Base-by-base conservation (phyloP, 2,797 vertebrate species). In the Atherinosoma microstoma region DNA sequence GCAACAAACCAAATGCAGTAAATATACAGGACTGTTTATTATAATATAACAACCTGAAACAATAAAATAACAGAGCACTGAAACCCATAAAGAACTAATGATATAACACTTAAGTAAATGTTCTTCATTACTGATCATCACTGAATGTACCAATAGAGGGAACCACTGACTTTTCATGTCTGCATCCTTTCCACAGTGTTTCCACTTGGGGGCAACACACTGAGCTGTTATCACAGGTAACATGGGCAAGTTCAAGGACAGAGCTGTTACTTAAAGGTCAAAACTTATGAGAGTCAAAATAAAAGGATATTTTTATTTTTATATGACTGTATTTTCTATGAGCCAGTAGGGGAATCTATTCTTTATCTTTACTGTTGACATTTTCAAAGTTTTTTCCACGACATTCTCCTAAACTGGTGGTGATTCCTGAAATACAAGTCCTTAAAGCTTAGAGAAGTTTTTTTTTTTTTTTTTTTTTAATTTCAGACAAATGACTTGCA, bases 181-280 rank as follows among this genome's bases (percentile, higher is more conserved):
- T 51, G 2, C 1, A 7, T 18, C 57, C 64, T 32, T 78, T 63
- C 1, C 79, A 10, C 18, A 35, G 49, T 54, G 13, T 74, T 32
- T 80, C 88, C 90, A 91, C 82, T 75, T 64, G 91, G 73, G 77
- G 90, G 90, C 89, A 78, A 56, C 83, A 87, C 59, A 86, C 63
- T 83, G 77, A 64, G 60, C 67, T 73, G 11, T 24, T 0, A 11
- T 0, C 35, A n/a, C 18, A 22, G 10, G 38, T 58, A 53, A 11
- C n/a, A 18, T 18, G 54, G 27, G 49, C 18, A 45, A 69, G 66
- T 88, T 85, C 88, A 91, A 91, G 86, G 91, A 75, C 84, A 87
- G 73, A 83, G 22, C 64, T 29, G 15, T 51, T 10, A 45, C 68
- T 62, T 82, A 54, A 75, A 86, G 86, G 85, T 64, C 84, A 78